phyloP scores from a whole-genome alignment of 1,140 invertebrate species.

The Leptinotarsa lineolata region DNA sequence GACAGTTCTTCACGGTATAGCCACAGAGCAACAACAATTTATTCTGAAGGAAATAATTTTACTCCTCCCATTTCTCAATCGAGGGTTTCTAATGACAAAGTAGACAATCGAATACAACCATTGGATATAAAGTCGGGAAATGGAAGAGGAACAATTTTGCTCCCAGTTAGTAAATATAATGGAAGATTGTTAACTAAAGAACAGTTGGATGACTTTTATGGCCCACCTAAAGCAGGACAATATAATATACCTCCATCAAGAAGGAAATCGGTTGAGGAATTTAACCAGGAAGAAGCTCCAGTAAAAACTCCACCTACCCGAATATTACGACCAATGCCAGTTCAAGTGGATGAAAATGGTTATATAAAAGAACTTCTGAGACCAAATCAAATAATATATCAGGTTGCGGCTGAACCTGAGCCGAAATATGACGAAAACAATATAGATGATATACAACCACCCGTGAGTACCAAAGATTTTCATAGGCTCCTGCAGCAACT shows the following conservation, averaged over 20 bases:
- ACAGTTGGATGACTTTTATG: slow-evolving; percentile 34
- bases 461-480: slow-evolving; percentile 64
- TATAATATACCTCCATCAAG: no score
- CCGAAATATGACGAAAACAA: slow-evolving; percentile 42
- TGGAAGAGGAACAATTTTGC: slow-evolving; percentile 56
- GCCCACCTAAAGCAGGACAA: no score
- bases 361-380: slow-evolving; percentile 47
- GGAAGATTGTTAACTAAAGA: slow-evolving; percentile 46
- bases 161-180: slow-evolving; percentile 58
- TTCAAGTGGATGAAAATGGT: slow-evolving; percentile 53
- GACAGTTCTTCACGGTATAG: slow-evolving; percentile 35
- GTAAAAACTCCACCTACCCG: slow-evolving; percentile 35
- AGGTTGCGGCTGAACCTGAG: slow-evolving; percentile 46
- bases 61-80: no score
- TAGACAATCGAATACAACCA: slow-evolving; percentile 10
- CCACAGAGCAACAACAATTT: slow-evolving; percentile 11
- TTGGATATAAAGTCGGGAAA: slow-evolving; percentile 59
- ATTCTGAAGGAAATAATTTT: no score
- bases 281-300: slow-evolving; percentile 49
- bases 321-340: slow-evolving; percentile 48
- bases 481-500: slow-evolving; percentile 63
- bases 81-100: no score
- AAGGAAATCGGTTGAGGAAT: slow-evolving; percentile 44
- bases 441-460: slow-evolving; percentile 53
- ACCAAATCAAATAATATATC: slow-evolving; percentile 45